Conservation (phyloP, 2,888 invertebrate species). For the Caenorhabditis afra region DNA sequence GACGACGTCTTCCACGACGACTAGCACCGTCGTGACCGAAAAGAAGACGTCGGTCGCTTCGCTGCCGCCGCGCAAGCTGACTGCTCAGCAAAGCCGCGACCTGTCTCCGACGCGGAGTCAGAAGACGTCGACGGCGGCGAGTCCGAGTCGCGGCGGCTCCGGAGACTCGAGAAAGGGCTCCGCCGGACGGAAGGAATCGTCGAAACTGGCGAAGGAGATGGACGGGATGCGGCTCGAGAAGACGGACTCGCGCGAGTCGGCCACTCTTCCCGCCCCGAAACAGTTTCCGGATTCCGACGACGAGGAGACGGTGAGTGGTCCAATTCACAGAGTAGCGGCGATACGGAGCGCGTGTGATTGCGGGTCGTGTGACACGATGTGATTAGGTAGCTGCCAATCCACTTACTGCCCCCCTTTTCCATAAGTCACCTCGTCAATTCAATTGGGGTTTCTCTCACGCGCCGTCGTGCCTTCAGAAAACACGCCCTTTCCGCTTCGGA, state of each 20-base stretch:
- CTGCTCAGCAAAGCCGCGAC: conserved; percentile 36
- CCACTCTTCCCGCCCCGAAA: conserved; percentile 27
- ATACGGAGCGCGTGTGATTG: background rate
- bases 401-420: background rate
- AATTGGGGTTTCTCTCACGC: background rate
- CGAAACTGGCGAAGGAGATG: conserved; percentile 36
- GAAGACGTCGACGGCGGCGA: conserved; percentile 15
- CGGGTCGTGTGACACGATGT: conserved; percentile 5
- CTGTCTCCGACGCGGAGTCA: conserved; percentile 11
- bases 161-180: conserved; percentile 29
- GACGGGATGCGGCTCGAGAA: conserved; percentile 34
- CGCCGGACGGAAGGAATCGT: conserved; percentile 16
- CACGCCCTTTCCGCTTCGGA: conserved; percentile 39
- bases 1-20: conserved; percentile 12
- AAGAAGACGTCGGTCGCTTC: conserved; percentile 4
- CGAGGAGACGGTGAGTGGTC: conserved; percentile 31
- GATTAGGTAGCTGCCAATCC: background rate
- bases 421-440: too few relatives aligned
- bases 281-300: conserved; percentile 58
- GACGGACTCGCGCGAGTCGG: conserved; percentile 30
- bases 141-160: conserved; percentile 40
- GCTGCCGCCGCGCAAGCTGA: conserved; percentile 28
- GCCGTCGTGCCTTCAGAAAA: conserved; percentile 11
- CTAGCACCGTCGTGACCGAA: conserved; percentile 29
- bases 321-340: too few relatives aligned